These are phyloP conservation scores for Corythornis cristatus DNA, from an alignment of 2,113 vertebrate species.

Conservation along the genomic window DNA sequence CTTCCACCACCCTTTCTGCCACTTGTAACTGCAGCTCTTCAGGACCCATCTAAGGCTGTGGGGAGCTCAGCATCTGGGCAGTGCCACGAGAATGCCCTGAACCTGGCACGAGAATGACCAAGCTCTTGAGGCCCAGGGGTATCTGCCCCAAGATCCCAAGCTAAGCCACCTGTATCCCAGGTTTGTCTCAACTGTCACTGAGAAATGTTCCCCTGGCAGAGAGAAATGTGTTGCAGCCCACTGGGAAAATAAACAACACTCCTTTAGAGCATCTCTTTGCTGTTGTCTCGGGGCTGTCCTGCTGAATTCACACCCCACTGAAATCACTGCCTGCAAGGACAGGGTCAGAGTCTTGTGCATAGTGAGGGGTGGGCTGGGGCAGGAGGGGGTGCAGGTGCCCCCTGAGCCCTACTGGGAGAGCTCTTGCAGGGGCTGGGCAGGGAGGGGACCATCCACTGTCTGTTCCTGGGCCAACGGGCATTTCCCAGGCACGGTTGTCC, in stretches of 20 bases:
- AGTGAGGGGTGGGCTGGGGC: background rate
- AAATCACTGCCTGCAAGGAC: background rate
- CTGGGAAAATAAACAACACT: rapidly evolving
- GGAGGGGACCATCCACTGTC: background rate
- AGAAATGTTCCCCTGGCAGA: background rate
- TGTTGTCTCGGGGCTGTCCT: background rate
- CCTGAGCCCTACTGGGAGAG: rapidly evolving
- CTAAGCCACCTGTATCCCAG: background rate
- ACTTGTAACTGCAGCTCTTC: rapidly evolving
- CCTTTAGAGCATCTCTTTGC: background rate
- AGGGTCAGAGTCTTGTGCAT: background rate
- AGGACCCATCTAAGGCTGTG: rapidly evolving
- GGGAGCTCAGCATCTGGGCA: background rate
- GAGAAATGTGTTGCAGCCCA: background rate
- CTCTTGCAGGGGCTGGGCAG: background rate
- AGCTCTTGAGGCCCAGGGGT: background rate
- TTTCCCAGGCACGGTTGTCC: background rate
- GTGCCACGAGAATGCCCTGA: rapidly evolving
- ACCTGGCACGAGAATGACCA: rapidly evolving
- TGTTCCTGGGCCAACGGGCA: background rate
- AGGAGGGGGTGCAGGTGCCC: background rate
- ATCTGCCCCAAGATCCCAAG: background rate
- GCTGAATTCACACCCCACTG: background rate
- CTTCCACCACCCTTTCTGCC: background rate
- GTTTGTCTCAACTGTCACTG: background rate